These are phyloP conservation scores for Hydrolagus colliei DNA, from an alignment of 2,797 vertebrate species.

Conservation along the genomic window DNA sequence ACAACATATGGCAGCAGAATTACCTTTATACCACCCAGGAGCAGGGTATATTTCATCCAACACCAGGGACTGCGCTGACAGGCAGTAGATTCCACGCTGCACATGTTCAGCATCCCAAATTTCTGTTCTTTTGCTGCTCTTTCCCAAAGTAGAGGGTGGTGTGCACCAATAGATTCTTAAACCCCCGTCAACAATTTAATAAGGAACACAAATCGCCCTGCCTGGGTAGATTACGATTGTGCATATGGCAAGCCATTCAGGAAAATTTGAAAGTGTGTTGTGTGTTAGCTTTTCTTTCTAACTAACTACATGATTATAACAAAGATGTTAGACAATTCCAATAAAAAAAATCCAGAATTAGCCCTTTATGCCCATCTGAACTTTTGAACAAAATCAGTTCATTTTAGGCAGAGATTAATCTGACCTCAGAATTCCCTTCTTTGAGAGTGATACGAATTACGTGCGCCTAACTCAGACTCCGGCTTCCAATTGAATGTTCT, in stretches of 20 bases:
- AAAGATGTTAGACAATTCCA: not conserved
- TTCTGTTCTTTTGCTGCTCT: not conserved
- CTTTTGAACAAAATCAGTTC: not conserved
- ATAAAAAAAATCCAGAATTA: not conserved
- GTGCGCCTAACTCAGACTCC: too few relatives aligned
- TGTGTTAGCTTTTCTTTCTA: constrained; percentile 1
- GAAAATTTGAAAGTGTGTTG: not conserved
- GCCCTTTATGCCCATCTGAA: not conserved
- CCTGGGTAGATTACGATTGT: not conserved
- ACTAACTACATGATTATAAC: not conserved
- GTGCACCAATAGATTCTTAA: constrained; percentile 1
- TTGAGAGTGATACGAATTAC: not conserved
- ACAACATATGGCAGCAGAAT: constrained; percentile 55
- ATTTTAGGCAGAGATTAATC: not conserved
- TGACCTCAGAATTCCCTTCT: not conserved
- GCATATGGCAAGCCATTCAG: not conserved
- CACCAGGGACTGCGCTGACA: constrained; percentile 41
- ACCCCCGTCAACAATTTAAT: not conserved
- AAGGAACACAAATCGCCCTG: not conserved
- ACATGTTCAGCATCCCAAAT: constrained; percentile 46
- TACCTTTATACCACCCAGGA: constrained; percentile 48
- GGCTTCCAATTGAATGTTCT: too few relatives aligned
- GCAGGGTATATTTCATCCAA: constrained; percentile 51
- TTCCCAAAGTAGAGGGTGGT: not conserved
- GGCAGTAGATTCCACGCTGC: constrained; percentile 44